Evolutionary conservation across 2,113 vertebrate species (phyloP).

Genomic region (Chelonoidis abingdonii): DNA sequence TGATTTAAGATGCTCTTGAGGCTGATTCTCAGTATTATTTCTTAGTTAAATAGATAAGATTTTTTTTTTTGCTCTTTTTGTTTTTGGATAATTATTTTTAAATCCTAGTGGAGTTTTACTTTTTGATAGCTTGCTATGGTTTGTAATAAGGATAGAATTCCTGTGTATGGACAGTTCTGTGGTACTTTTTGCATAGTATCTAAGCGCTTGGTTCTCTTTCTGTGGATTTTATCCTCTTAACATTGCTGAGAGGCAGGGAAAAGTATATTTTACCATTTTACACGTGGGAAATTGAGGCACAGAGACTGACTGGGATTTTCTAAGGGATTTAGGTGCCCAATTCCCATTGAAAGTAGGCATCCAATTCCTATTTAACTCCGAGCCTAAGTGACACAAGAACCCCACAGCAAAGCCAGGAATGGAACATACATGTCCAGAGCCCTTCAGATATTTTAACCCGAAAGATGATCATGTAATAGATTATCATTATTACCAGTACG

Average conservation of each 20-base stretch:
- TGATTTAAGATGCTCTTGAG: constrained; percentile 30
- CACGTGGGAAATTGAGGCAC: neutral
- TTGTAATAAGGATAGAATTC: rapidly evolving
- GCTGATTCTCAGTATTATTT: neutral
- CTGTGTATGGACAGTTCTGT: neutral
- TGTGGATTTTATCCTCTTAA: neutral
- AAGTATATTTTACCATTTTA: too few relatives aligned
- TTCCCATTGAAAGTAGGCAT: neutral
- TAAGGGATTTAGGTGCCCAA: neutral
- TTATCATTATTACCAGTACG: neutral
- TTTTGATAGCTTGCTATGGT: neutral
- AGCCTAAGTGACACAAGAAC: neutral
- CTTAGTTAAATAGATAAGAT: neutral
- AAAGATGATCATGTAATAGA: neutral
- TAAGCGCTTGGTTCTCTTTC: neutral
- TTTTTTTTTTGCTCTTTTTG: neutral
- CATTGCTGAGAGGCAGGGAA: neutral
- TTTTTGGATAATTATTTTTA: constrained; percentile 20
- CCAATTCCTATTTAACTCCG: neutral
- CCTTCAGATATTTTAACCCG: neutral
- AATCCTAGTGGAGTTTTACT: neutral
- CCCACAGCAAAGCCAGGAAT: neutral
- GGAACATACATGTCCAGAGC: neutral
- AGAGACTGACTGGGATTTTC: neutral
- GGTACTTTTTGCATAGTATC: neutral